These are phyloP conservation scores for Lampris megalopsis DNA, from an alignment of 2,113 vertebrate species.

Conservation along the genomic window DNA sequence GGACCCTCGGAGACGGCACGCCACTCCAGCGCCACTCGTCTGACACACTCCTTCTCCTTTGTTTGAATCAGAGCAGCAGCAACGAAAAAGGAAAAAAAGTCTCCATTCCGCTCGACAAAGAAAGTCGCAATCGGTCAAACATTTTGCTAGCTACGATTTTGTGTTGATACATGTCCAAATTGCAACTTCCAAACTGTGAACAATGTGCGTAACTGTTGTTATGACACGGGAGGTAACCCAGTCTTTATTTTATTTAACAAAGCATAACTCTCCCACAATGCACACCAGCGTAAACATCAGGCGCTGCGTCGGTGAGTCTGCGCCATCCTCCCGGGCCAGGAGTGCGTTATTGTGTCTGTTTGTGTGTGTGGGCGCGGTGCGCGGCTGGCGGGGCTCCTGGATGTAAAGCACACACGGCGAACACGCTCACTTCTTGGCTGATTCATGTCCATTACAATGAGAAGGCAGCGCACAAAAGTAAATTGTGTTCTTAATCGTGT, in stretches of 20 bases:
- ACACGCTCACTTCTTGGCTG: slow-evolving; percentile 27
- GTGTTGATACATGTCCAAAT: slow-evolving; percentile 58
- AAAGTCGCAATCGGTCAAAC: slow-evolving; percentile 35
- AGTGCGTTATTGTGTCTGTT: slow-evolving; percentile 18
- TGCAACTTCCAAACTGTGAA: slow-evolving; percentile 53
- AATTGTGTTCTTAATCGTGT: slow-evolving; percentile 14
- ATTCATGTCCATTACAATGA: slow-evolving; percentile 20
- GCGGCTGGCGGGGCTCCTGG: slow-evolving; percentile 18
- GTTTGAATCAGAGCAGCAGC: slow-evolving; percentile 28
- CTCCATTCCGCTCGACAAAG: slow-evolving; percentile 26
- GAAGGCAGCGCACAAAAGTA: not conserved
- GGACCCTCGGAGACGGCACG: slow-evolving; percentile 24
- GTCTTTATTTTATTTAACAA: slow-evolving; percentile 52
- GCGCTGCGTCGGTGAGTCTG: slow-evolving; percentile 48
- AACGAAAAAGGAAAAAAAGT: not conserved
- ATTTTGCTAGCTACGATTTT: slow-evolving; percentile 45
- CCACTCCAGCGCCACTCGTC: slow-evolving; percentile 3
- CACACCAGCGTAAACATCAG: slow-evolving; percentile 52
- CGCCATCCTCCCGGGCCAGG: slow-evolving; percentile 6
- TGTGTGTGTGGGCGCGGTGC: slow-evolving; percentile 4
- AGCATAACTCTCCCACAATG: slow-evolving; percentile 59
- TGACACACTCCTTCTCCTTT: slow-evolving; percentile 15
- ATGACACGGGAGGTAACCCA: slow-evolving; percentile 56
- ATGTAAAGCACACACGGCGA: slow-evolving; percentile 9
- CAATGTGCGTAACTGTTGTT: slow-evolving; percentile 14